Evolutionary conservation across 23 tunicate species (phyloP).

Genomic region (Styela plicata): DNA sequence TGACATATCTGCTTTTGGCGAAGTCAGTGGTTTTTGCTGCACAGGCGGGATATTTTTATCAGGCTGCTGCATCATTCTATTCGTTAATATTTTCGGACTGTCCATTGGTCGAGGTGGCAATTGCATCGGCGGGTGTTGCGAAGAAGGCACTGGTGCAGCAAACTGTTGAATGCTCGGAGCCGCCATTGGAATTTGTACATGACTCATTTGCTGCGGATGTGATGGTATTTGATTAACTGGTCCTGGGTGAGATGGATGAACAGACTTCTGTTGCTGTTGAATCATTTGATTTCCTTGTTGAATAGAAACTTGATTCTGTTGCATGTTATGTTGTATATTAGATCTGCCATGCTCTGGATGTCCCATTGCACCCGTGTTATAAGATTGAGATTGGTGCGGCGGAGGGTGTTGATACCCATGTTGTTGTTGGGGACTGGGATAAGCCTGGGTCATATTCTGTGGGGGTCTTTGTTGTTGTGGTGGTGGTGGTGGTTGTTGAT

Average conservation of each 20-base stretch:
- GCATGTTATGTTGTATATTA: background rate
- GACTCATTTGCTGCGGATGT: background rate
- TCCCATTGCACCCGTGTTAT: background rate
- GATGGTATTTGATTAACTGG: background rate
- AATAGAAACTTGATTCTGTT: background rate
- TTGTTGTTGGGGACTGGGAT: background rate
- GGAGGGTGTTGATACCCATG: background rate
- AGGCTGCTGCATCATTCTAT: background rate
- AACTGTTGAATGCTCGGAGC: constrained; percentile 22
- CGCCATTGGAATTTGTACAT: constrained; percentile 13
- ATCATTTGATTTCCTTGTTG: background rate
- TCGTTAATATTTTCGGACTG: background rate
- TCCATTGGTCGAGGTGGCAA: background rate
- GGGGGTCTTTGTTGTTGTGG: background rate
- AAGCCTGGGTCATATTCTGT: background rate
- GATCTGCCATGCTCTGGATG: background rate
- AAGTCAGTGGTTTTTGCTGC: constrained; percentile 21
- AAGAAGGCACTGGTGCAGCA: constrained; percentile 16
- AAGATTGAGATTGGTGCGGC: background rate
- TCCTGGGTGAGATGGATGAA: background rate
- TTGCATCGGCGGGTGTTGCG: constrained; percentile 2
- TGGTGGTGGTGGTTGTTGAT: background rate
- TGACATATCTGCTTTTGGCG: background rate
- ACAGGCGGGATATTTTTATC: background rate
- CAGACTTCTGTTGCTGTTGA: background rate